phyloP scores from a whole-genome alignment of 1,140 invertebrate species.

The Oreohelix idahoensis region DNA sequence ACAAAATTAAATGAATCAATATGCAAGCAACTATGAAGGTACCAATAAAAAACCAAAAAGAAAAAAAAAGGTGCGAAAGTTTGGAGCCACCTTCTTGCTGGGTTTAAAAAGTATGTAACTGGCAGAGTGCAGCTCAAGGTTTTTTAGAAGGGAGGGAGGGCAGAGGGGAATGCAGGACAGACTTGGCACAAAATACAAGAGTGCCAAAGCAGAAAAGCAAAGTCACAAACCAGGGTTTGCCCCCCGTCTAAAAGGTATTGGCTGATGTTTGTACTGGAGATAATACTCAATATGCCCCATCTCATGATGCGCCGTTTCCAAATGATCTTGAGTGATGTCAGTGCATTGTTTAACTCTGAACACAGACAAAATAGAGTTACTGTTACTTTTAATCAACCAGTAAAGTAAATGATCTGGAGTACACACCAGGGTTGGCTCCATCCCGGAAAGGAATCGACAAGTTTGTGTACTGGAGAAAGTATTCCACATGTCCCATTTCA shows the following conservation, averaged over 20 bases:
- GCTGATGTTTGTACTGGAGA: slow-evolving; percentile 81
- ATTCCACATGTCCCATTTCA: slow-evolving; percentile 85
- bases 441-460: slow-evolving; percentile 81
- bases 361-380: neutral
- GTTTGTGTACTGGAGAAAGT: slow-evolving; percentile 81
- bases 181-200: too few relatives aligned
- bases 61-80: too few relatives aligned
- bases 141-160: too few relatives aligned
- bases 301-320: slow-evolving; percentile 83
- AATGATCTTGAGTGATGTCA: slow-evolving; percentile 75
- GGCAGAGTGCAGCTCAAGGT: too few relatives aligned
- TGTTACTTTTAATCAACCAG: neutral
- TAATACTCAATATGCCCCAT: slow-evolving; percentile 86
- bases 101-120: too few relatives aligned
- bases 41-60: too few relatives aligned
- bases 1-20: too few relatives aligned
- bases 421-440: slow-evolving; percentile 79
- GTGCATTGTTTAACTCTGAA: slow-evolving; percentile 71
- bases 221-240: slow-evolving; percentile 77
- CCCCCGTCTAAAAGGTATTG: slow-evolving; percentile 81
- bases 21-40: too few relatives aligned
- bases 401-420: neutral
- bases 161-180: too few relatives aligned
- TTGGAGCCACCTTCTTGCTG: too few relatives aligned
- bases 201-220: too few relatives aligned